Base-by-base conservation (phyloP, 2,113 vertebrate species). In the Ameiurus melas region DNA sequence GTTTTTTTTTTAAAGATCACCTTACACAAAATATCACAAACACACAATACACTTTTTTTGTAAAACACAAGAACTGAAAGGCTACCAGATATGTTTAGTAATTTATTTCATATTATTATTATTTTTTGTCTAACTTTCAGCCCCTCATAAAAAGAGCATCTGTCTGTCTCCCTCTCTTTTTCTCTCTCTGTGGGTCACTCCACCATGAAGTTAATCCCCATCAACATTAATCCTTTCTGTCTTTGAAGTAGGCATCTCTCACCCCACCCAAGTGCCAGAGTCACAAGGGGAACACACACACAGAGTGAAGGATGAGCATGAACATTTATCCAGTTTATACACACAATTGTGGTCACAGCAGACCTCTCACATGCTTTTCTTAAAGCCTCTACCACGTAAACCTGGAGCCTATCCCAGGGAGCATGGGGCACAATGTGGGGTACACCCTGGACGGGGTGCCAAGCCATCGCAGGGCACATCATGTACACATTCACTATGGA, bases 221-320 rank as follows among this genome's bases (percentile, higher is more conserved):
- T 89, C 80, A 89, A 73, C 58, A 82, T 89, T 91, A 91, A 89
- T 88, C 89, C 82, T 73, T 89, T 22, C 30, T 88, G 84, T 73
- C 88, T 90, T 88, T 88, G 90, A 91, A 89, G 84, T 91, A 85
- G 78, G 36, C 73, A 88, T 79, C 88, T 84, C 39, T 73, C 25
- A 68, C 39, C 53, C 77, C 62, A 89, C 83, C 60, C 73, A 89
- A 39, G 88, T 85, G 62, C 36, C 85, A 85, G 62, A 89, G 60
- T 81, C 25, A 73, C 64, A 78, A 55, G 43, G 43, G 58, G 36
- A n/a, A 30, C 12, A 77, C 39, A 62, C 68, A 70, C 43, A 91
- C 62, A 80, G 87, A 92, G 90, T 84, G 88, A 88, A 87, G 88
- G 88, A 79, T 27, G 43, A 88, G 90, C 47, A 51, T 91, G 92